Conservation (phyloP, 2,113 vertebrate genomes). For the Mesoclemmys tuberculata region DNA sequence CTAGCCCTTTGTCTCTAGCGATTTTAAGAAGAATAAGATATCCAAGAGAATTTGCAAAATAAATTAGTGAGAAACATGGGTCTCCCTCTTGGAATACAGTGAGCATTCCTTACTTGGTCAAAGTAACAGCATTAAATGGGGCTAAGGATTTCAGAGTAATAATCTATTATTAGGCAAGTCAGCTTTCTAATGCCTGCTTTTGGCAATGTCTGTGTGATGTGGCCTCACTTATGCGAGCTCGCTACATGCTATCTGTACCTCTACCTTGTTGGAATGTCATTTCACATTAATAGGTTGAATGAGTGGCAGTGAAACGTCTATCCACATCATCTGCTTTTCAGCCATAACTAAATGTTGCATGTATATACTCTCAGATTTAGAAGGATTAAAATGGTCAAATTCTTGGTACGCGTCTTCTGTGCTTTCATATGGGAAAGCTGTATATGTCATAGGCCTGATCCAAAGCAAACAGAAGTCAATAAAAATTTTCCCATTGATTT, state of each 20-base stretch:
- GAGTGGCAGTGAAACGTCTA: background rate
- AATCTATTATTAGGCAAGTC: background rate
- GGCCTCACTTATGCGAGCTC: background rate
- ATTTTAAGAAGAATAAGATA: background rate
- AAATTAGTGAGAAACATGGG: background rate
- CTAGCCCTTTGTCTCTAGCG: background rate
- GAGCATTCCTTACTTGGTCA: background rate
- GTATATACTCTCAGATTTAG: background rate
- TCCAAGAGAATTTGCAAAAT: background rate
- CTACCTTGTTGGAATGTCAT: background rate
- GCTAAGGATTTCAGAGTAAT: background rate
- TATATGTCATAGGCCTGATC: background rate
- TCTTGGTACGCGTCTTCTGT: background rate
- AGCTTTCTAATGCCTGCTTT: no score
- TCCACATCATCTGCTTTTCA: background rate
- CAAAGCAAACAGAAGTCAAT: no score
- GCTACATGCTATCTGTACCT: fast-evolving
- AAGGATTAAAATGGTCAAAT: background rate
- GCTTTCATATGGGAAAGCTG: background rate
- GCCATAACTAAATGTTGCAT: background rate
- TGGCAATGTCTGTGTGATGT: background rate
- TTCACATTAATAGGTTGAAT: background rate
- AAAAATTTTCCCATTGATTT: background rate
- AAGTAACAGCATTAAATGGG: background rate
- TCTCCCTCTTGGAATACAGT: background rate